A percentile compares a stretch with the other conserved stretches of the same genome.
phyloP scores from a whole-genome alignment of 2,888 invertebrate genomes.

The Nemotelus pantherinus region DNA sequence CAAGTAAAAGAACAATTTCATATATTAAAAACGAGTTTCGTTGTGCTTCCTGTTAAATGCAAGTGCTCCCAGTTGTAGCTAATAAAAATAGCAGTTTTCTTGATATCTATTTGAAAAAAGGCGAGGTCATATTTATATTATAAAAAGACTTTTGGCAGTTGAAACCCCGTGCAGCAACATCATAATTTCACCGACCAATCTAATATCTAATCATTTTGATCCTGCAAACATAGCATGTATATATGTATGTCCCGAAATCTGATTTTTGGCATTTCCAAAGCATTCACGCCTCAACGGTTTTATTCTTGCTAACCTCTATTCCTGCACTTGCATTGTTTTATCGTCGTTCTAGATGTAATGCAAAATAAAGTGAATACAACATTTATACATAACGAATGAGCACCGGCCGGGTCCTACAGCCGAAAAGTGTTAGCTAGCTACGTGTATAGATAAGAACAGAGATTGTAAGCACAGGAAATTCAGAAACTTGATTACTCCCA shows the following conservation, averaged over 20 bases:
- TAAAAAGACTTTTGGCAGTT: no score
- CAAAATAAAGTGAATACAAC: slow-evolving; percentile 15
- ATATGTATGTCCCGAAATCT: not conserved
- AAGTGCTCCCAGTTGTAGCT: no score
- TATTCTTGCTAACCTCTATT: not conserved
- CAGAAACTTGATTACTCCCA: slow-evolving; percentile 68
- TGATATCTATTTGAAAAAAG: no score
- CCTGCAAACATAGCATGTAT: no score
- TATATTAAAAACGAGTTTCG: no score
- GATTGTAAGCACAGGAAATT: slow-evolving; percentile 37
- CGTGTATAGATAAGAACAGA: slow-evolving; percentile 22
- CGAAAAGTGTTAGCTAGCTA: not conserved
- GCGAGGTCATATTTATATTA: no score
- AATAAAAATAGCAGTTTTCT: no score
- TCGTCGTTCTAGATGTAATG: slow-evolving; percentile 7
- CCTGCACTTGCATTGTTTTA: slow-evolving; percentile 23
- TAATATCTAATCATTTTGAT: no score
- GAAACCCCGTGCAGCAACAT: no score
- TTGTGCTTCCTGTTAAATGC: no score
- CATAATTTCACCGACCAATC: no score
- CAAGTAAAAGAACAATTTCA: no score
- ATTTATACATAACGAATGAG: slow-evolving; percentile 2
- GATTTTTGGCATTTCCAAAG: slow-evolving; percentile 27
- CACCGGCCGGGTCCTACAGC: slow-evolving; percentile 7
- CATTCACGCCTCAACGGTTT: not conserved